Percentiles rank a stretch among this genome's conserved stretches.
phyloP scores from a whole-genome alignment of 2,888 invertebrate species.

The Liopterus haemorrhoidalis region DNA sequence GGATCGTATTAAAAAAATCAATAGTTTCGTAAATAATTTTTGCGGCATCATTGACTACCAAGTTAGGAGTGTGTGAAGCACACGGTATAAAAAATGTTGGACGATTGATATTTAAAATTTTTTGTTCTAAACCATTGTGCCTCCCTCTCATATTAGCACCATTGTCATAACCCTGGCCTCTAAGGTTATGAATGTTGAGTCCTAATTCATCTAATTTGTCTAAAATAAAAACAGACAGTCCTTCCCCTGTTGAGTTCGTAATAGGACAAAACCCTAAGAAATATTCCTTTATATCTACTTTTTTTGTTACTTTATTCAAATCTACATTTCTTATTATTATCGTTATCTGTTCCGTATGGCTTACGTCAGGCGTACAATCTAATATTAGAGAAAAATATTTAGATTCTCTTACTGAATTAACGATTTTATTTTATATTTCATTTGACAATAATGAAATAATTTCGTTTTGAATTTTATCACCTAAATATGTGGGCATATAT shows the following conservation, averaged over 20 bases:
- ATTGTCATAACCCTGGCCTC: slow-evolving; percentile 30
- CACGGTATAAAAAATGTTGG: slow-evolving; percentile 35
- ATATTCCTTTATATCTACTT: slow-evolving; percentile 25
- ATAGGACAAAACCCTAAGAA: slow-evolving; percentile 28
- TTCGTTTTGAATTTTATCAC: slow-evolving; percentile 19
- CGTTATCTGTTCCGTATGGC: slow-evolving; percentile 31
- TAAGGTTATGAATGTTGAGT: slow-evolving; percentile 24
- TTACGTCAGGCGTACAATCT: slow-evolving; percentile 17
- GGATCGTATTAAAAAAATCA: slow-evolving; percentile 27
- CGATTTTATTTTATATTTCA: slow-evolving; percentile 9
- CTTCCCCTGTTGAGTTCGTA: slow-evolving; percentile 24
- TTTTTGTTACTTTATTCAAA: slow-evolving; percentile 25
- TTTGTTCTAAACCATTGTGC: slow-evolving; percentile 32
- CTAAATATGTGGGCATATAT: slow-evolving; percentile 20
- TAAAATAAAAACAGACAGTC: slow-evolving; percentile 25
- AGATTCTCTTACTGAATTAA: slow-evolving; percentile 6
- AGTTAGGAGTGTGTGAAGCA: slow-evolving; percentile 33
- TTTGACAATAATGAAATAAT: slow-evolving; percentile 13
- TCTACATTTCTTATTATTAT: slow-evolving; percentile 30
- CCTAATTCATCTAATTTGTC: slow-evolving; percentile 21
- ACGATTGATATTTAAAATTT: slow-evolving; percentile 31
- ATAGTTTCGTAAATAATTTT: slow-evolving; percentile 18
- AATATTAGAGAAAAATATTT: slow-evolving; percentile 22
- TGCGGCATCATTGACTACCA: slow-evolving; percentile 36
- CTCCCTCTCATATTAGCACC: slow-evolving; percentile 28